phyloP scores from a whole-genome alignment of 2,797 vertebrate genomes.

The Chiloscyllium punctatum region DNA sequence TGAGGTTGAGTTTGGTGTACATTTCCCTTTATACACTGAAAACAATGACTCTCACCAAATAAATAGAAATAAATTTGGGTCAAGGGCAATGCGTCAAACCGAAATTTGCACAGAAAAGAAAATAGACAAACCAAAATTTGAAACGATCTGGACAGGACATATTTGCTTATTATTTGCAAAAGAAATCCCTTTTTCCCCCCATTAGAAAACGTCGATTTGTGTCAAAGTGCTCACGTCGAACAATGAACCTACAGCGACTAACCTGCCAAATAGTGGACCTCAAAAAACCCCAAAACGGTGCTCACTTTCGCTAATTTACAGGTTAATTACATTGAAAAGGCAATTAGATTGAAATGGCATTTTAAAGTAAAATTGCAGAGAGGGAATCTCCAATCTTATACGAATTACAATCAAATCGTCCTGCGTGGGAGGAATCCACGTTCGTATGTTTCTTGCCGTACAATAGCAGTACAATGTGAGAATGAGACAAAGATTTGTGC shows the following conservation, averaged over 20 bases:
- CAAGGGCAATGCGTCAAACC: background rate
- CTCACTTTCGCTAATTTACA: background rate
- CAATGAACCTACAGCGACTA: background rate
- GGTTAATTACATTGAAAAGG: background rate
- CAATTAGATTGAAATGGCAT: background rate
- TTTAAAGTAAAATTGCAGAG: background rate
- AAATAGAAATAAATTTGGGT: conserved; percentile 21
- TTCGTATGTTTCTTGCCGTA: background rate
- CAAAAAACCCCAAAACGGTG: background rate
- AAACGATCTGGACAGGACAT: background rate
- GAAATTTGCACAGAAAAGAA: background rate
- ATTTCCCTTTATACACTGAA: background rate
- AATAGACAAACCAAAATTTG: background rate
- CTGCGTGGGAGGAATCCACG: background rate
- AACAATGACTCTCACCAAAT: background rate
- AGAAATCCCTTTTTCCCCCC: background rate
- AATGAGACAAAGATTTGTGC: background rate
- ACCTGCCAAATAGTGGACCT: conserved; percentile 8
- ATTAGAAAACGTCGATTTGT: background rate
- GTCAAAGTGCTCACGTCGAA: background rate
- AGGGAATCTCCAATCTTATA: background rate
- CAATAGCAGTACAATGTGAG: background rate
- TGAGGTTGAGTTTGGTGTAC: background rate
- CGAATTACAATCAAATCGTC: background rate
- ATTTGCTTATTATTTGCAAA: background rate